Conservation (phyloP, 1,140 invertebrate genomes). For the Bombus affinis region DNA sequence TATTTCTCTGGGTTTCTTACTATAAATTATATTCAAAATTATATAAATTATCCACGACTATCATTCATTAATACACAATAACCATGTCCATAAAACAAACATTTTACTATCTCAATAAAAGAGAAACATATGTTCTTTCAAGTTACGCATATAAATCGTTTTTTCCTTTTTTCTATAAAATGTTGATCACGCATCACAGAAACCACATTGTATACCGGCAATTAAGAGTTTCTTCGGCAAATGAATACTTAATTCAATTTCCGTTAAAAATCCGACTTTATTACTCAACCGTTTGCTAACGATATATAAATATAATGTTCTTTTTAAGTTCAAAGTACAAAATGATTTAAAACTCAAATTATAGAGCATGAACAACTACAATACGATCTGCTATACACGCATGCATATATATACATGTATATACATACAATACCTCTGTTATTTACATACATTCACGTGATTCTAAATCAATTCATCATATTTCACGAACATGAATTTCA, state of each 20-base stretch:
- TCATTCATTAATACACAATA: not conserved
- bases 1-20: not conserved
- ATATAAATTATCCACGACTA: slow-evolving; percentile 16
- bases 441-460: too few relatives aligned
- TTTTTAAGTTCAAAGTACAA: slow-evolving; percentile 28
- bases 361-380: not conserved
- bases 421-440: not conserved
- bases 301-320: not conserved
- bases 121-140: not conserved
- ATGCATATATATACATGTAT: not conserved
- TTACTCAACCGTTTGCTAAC: not conserved
- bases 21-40: not conserved
- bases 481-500: too few relatives aligned
- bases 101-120: not conserved
- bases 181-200: not conserved
- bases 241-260: not conserved
- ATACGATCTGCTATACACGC: not conserved
- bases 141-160: not conserved
- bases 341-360: not conserved
- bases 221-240: not conserved
- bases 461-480: too few relatives aligned
- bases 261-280: not conserved
- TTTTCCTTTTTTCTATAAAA: not conserved
- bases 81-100: not conserved
- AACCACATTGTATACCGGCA: slow-evolving; percentile 5